Evolutionary conservation across 2,888 invertebrate species (phyloP), one percentile per base, ranked within the genome.

Genomic region (Leptinotarsa tumamoca): DNA sequence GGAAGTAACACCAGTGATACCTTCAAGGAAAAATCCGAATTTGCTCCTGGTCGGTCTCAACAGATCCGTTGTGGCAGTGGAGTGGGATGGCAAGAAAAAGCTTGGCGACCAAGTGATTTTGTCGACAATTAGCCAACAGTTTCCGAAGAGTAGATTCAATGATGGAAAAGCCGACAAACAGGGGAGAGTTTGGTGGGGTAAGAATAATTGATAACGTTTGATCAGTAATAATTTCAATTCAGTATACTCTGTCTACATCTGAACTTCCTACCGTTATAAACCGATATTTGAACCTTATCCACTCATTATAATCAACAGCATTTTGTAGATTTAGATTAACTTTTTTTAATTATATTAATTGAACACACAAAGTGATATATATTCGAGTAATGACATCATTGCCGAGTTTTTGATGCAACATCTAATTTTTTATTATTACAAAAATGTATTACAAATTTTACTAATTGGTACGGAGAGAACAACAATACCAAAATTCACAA

Each of bases 141-240:
- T 89, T 81, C 89, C 86, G 2, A 83, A 85, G 15, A 90, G 90
- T 79, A 85, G 91, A 75, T 90, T 92, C 80, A 92, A 92, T 81
- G 92, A 92, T 85, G 92, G 90, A 43, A 92, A 92, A 85, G 92
- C 91, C 33, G 92, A 92, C 82, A 87, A 87, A 27, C 82, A 83
- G 33, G 92, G 92, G 51, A 85, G 91, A 21, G 84, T 92, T 3
- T 92, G 91, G 91, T 89, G 90, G 81, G 91, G 91, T 90, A 84
- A 87, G 84, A 81, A n/a, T 52, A 10, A 43, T 43, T 10, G 3
- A 43, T 43, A 43, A 43, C 43, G 2, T 10, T 43, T 52, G 52
- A 17, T 52, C 52, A 52, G 52, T 52, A 43, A 43, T 52, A 2
- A 52, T 52, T 17, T 52, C 14, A 52, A 14, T 52, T 52, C 4